These are phyloP conservation scores for Serinus canaria DNA, from an alignment of 2,113 vertebrate species.

Conservation along the genomic window DNA sequence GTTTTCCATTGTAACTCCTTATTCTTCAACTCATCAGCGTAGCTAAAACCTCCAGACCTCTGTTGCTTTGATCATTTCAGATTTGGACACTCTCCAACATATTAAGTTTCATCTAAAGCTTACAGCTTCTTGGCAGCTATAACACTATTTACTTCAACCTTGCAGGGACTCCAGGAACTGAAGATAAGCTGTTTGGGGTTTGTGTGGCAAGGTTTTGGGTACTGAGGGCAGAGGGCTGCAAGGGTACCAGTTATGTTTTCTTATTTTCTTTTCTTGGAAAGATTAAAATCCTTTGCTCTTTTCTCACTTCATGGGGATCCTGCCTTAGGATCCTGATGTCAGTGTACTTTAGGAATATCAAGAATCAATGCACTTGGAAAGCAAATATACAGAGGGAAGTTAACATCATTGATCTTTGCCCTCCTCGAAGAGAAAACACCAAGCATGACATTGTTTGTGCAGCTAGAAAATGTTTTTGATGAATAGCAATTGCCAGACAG, in stretches of 20 bases:
- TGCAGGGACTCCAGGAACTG: background rate
- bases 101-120: constrained; percentile 1
- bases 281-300: background rate
- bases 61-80: constrained; percentile 9
- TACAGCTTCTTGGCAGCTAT: constrained; percentile 21
- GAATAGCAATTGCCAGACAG: background rate
- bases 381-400: background rate
- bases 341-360: background rate
- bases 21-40: background rate
- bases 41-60: background rate
- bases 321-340: background rate
- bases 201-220: background rate
- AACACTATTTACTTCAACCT: background rate
- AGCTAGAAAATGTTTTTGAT: background rate
- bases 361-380: background rate
- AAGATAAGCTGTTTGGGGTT: background rate
- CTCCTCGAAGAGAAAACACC: background rate
- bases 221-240: background rate
- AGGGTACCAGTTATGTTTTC: background rate
- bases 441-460: background rate
- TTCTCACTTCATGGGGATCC: background rate
- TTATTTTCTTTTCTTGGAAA: background rate
- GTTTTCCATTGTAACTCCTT: background rate
- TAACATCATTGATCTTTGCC: background rate
- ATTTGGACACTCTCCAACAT: background rate